Percentiles rank a stretch among this genome's conserved stretches.
These are phyloP conservation scores for Phymatocera aterrima DNA, from an alignment of 2,888 invertebrate genomes.

Conservation along the genomic window DNA sequence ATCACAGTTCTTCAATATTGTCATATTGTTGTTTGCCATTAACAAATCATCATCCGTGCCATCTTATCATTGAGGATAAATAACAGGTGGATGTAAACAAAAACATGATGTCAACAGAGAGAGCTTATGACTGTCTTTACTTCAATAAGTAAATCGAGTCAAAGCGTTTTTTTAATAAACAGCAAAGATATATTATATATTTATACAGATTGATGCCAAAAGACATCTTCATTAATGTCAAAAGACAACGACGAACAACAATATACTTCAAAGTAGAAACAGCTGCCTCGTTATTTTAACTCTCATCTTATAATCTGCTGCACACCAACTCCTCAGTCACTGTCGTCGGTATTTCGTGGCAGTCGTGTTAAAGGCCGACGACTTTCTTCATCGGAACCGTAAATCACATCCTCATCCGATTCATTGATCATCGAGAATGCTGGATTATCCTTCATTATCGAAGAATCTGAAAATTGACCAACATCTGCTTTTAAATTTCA, in stretches of 20 bases:
- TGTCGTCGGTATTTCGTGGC: constrained; percentile 82
- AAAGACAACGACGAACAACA: constrained; percentile 43
- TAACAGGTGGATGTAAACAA: not conserved
- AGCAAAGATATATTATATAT: constrained; percentile 45
- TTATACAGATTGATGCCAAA: constrained; percentile 44
- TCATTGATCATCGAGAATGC: constrained; percentile 99
- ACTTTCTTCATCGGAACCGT: constrained; percentile 94
- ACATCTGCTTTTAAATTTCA: not conserved
- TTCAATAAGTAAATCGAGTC: constrained; percentile 1
- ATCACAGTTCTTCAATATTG: too few species aligned
- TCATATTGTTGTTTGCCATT: too few species aligned
- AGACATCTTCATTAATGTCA: constrained; percentile 37
- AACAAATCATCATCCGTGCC: too few species aligned
- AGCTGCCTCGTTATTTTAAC: not conserved
- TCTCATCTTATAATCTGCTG: not conserved
- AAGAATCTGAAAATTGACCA: constrained; percentile 80
- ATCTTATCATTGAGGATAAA: not conserved
- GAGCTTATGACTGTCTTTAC: constrained; percentile 4
- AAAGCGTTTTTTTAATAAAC: constrained; percentile 25
- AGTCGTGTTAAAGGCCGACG: constrained; percentile 86
- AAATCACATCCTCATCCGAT: constrained; percentile 97
- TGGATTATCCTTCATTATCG: constrained; percentile 97
- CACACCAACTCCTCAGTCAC: constrained; percentile 77
- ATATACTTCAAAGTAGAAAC: constrained; percentile 36
- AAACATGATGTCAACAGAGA: not conserved